Conservation (phyloP, 2,888 invertebrate species). For the Dasypolia templi region DNA sequence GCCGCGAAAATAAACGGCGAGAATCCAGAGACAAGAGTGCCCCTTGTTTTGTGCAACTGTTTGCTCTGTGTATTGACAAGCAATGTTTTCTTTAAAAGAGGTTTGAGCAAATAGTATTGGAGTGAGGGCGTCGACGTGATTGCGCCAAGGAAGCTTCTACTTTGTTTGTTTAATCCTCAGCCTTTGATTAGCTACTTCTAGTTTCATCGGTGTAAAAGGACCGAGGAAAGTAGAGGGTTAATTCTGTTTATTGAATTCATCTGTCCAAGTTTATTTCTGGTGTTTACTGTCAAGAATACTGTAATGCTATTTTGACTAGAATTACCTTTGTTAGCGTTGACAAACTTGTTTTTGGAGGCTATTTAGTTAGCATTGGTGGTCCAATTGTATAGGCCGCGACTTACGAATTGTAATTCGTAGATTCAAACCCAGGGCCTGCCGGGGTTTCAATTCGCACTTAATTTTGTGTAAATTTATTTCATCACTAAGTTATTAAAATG, state of each 20-base stretch:
- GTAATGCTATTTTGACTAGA: neutral
- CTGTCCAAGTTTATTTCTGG: slow-evolving; percentile 41
- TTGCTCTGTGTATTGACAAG: slow-evolving; percentile 86
- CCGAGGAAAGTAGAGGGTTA: slow-evolving; percentile 54
- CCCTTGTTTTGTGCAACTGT: slow-evolving; percentile 80
- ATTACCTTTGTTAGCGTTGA: neutral
- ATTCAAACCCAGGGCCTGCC: neutral
- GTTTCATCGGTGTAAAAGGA: slow-evolving; percentile 65
- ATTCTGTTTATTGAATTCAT: slow-evolving; percentile 53
- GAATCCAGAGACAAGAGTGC: slow-evolving; percentile 69
- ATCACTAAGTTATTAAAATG: too few relatives aligned
- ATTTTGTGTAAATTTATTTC: neutral
- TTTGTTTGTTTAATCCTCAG: slow-evolving; percentile 81
- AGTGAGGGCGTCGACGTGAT: slow-evolving; percentile 79
- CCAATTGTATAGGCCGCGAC: neutral
- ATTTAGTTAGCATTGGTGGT: neutral
- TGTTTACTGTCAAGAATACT: neutral
- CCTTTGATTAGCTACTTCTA: slow-evolving; percentile 83
- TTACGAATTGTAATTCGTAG: neutral
- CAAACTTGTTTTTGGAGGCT: neutral
- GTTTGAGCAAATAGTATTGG: slow-evolving; percentile 79
- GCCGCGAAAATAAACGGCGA: slow-evolving; percentile 72
- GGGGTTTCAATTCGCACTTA: neutral
- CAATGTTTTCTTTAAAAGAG: slow-evolving; percentile 85
- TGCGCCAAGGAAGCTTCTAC: slow-evolving; percentile 81